Evolutionary conservation across 2,888 invertebrate genomes (phyloP).

Genomic region (Tridacna gigas): DNA sequence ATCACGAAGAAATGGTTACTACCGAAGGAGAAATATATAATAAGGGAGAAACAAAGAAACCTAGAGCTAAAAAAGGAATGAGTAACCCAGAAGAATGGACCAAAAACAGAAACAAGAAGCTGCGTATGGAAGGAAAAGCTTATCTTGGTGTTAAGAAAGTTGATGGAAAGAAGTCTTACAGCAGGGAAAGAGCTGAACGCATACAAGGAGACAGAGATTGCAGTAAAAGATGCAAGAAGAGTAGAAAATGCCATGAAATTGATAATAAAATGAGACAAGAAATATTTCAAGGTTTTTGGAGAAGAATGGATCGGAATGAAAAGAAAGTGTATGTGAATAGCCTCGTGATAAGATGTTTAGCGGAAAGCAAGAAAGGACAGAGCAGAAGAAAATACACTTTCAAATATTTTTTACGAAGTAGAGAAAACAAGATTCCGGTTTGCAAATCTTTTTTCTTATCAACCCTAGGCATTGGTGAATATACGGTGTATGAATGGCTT

Average conservation of each 20-base stretch:
- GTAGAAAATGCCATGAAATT: no score
- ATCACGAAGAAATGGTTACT: no score
- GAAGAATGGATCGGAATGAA: neutral
- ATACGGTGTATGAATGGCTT: slow-evolving; percentile 1
- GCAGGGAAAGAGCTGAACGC: neutral
- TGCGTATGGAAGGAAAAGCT: neutral
- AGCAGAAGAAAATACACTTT: neutral
- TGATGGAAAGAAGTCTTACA: neutral
- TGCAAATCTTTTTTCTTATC: slow-evolving; percentile 10
- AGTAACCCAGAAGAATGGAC: no score
- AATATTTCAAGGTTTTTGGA: neutral
- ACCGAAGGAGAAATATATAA: no score
- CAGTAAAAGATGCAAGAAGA: no score
- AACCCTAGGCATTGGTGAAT: slow-evolving; percentile 4
- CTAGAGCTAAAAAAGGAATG: no score
- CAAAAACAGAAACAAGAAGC: neutral
- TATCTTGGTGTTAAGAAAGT: neutral
- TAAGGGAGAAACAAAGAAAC: no score
- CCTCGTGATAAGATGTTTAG: neutral
- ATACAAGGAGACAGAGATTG: no score
- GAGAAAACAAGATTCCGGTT: neutral
- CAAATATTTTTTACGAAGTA: neutral
- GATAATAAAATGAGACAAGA: no score
- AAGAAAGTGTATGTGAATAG: slow-evolving; percentile 4
- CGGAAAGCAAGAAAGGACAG: neutral